phyloP scores from a whole-genome alignment of 2,888 invertebrate genomes.

The Dermolepida albohirtum region DNA sequence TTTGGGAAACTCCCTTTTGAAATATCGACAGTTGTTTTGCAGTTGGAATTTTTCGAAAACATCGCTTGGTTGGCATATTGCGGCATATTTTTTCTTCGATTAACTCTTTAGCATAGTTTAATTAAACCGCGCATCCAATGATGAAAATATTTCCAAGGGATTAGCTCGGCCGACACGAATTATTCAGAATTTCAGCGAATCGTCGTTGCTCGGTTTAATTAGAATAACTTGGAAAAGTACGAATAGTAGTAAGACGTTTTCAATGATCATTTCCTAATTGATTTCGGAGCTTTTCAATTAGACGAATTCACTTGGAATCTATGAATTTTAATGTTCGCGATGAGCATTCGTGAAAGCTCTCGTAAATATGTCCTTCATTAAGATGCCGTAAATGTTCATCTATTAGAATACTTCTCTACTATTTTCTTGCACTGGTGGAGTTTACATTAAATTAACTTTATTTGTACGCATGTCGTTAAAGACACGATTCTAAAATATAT shows the following conservation, averaged over 20 bases:
- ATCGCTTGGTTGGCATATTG: too few species aligned
- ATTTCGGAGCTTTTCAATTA: conserved; percentile 38
- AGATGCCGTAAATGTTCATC: conserved; percentile 12
- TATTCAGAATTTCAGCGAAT: conserved; percentile 6
- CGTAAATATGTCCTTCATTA: conserved; percentile 24
- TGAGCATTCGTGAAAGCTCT: conserved; percentile 10
- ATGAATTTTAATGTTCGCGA: conserved; percentile 39
- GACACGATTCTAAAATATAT: too few species aligned
- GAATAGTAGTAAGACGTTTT: conserved; percentile 18
- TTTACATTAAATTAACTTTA: conserved; percentile 18
- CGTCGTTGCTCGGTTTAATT: conserved; percentile 19
- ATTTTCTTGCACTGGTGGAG: background rate
- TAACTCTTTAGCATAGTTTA: too few species aligned
- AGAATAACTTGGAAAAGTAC: conserved; percentile 18
- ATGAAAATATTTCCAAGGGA: conserved; percentile 1
- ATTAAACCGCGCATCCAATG: too few species aligned
- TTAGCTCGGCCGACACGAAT: conserved; percentile 16
- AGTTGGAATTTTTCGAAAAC: too few species aligned
- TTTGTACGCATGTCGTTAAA: background rate
- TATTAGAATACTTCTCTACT: conserved; percentile 13
- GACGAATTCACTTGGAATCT: conserved; percentile 31
- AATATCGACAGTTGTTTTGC: too few species aligned
- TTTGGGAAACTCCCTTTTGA: too few species aligned
- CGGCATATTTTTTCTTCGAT: too few species aligned
- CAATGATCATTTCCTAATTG: conserved; percentile 39